Evolutionary conservation across 2,888 invertebrate genomes (phyloP), one percentile per base, ranked within the genome.

Genomic region (Habroteleia sp.): DNA sequence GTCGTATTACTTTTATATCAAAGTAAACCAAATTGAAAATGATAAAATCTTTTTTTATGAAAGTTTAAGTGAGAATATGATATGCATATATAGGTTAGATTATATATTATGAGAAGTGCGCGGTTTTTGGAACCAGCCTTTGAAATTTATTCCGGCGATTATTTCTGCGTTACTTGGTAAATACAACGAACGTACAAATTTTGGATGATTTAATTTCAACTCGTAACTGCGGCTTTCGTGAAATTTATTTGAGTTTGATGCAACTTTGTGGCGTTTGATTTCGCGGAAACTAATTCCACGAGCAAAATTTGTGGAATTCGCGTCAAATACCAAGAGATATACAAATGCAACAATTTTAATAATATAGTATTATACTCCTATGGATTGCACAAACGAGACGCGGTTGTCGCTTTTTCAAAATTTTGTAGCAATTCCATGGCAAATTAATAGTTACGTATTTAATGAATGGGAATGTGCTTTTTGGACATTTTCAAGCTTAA

Each of bases 251-350:
- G 69, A 62, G 69, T 62, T 60, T 62, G 60, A 62, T 46, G 60
- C 44, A 69, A 71, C 71, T 71, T 71, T 27, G 42, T 56, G 27
- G 48, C 39, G 50, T 72, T 72, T 72, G 72, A 72, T 72, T 63
- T 27, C 20, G 48, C 48, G 25, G 41, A 62, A 60, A 52, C 52
- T 69, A 62, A 42, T 69, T 69, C 44, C 46, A n/a, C 52, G 1
- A 7, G 13, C 46, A 16, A 35, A 48, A 50, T 62, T 62, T 14
- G 39, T 7, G 48, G 48, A 44, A 63, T 72, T 41, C 63, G 20
- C 46, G 14, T 56, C 27, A 33, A 46, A 62, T 44, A 16, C 29
- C 42, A 44, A 52, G 52, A n/a, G n/a, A n/a, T n/a, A 35, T 14
- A 69, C 35, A 69, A 60, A 69, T 37, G 25, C 20, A 60, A 62